Conservation (phyloP, 2,888 invertebrate genomes). For the Sturmia bella region DNA sequence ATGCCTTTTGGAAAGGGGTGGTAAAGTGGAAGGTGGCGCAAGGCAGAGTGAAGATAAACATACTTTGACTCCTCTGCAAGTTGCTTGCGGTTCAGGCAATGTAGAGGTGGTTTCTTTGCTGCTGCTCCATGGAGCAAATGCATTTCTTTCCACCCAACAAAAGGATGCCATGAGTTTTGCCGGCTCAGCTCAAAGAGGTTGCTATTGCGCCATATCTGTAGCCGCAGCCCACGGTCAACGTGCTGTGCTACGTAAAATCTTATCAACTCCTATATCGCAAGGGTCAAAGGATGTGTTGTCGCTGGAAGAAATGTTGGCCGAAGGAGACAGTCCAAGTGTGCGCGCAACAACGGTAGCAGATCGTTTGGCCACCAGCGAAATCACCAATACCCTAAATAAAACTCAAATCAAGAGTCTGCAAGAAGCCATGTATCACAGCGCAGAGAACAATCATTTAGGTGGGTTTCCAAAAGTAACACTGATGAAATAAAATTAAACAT, state of each 20-base stretch:
- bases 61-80: conserved; percentile 93
- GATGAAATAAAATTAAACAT: not conserved
- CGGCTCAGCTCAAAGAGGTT: conserved; percentile 92
- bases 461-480: conserved; percentile 61
- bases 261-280: conserved; percentile 88
- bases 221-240: conserved; percentile 94
- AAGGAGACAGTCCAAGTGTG: conserved; percentile 84
- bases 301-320: conserved; percentile 94
- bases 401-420: conserved; percentile 92
- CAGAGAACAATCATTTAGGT: conserved; percentile 94
- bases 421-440: conserved; percentile 97
- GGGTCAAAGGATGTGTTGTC: conserved; percentile 89
- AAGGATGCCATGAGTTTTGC: conserved; percentile 93
- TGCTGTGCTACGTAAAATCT: conserved; percentile 88
- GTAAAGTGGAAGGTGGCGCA: conserved; percentile 93
- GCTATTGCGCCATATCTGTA: conserved; percentile 93
- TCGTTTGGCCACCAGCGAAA: conserved; percentile 59
- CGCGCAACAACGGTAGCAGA: conserved; percentile 77
- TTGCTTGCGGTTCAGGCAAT: conserved; percentile 91
- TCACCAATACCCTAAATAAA: conserved; percentile 85
- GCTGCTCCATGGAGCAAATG: conserved; percentile 92
- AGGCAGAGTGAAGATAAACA: conserved; percentile 91
- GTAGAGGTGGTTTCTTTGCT: conserved; percentile 90
- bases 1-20: conserved; percentile 90
- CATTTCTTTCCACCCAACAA: conserved; percentile 92